Conservation (phyloP, 2,888 invertebrate species). For the Cloeon dipterum region DNA sequence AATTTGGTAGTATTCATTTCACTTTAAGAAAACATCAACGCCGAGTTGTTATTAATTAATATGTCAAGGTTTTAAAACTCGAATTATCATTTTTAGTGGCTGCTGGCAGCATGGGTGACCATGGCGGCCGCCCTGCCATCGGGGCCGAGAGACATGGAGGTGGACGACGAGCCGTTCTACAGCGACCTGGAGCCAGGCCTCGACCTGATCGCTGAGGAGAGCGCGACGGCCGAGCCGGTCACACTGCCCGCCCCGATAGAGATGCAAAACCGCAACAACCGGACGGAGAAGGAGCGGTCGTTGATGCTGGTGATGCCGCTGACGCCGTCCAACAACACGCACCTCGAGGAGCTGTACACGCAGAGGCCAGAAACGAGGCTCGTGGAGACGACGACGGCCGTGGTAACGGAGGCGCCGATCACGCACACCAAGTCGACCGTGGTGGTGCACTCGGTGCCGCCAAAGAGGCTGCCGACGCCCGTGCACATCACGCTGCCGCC, state of each 20-base stretch:
- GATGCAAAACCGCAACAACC: background rate
- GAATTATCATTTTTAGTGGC: too few species aligned
- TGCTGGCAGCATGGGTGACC: too few species aligned
- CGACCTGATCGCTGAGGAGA: background rate
- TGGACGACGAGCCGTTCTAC: background rate
- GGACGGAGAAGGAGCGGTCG: constrained; percentile 18
- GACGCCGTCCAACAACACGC: constrained; percentile 31
- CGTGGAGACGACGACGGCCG: constrained; percentile 2
- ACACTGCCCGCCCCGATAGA: background rate
- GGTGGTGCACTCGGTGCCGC: constrained; percentile 6
- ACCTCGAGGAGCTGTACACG: constrained; percentile 37
- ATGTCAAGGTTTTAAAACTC: too few species aligned
- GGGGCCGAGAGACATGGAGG: too few species aligned
- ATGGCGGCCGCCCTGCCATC: too few species aligned
- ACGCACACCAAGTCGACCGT: constrained; percentile 5
- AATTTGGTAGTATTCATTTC: too few species aligned
- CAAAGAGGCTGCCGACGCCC: constrained; percentile 9
- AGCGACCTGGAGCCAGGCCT: background rate
- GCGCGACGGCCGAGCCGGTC: background rate
- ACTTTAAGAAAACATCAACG: too few species aligned
- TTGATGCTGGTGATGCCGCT: constrained; percentile 43
- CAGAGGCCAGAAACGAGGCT: constrained; percentile 28
- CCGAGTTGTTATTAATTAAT: too few species aligned
- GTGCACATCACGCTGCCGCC: constrained; percentile 9
- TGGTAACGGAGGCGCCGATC: constrained; percentile 4